Conservation (phyloP, 2,113 vertebrate species). For the Malaclemys terrapin region DNA sequence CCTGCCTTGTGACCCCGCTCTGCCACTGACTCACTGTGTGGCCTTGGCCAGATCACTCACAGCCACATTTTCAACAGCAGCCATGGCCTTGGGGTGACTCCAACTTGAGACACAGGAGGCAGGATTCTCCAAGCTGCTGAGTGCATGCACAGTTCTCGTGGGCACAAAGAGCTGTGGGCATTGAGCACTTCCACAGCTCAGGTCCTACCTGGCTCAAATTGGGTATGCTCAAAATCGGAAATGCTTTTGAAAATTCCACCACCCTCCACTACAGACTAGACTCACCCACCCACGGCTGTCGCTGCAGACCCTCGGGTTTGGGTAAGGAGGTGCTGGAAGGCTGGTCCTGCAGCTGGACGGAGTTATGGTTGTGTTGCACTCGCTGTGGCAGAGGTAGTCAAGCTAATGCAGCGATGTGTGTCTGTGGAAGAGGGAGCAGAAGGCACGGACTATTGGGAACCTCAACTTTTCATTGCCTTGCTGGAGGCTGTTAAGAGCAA, state of each 20-base stretch:
- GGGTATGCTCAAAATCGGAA: background rate
- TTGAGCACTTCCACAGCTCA: background rate
- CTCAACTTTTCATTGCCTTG: fast-evolving
- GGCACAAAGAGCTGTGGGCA: background rate
- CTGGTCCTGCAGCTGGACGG: fast-evolving
- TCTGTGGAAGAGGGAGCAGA: background rate
- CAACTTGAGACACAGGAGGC: background rate
- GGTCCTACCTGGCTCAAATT: background rate
- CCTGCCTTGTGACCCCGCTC: background rate
- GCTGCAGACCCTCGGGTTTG: fast-evolving
- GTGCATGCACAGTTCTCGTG: background rate
- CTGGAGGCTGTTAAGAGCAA: slow-evolving; percentile 25
- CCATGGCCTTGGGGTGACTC: background rate
- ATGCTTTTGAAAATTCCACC: background rate
- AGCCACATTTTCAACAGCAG: background rate
- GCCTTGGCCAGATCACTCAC: background rate
- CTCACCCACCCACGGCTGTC: fast-evolving
- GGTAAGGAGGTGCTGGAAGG: too few relatives aligned
- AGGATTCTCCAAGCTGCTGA: background rate
- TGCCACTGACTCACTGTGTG: background rate
- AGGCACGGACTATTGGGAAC: background rate
- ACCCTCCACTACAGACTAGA: fast-evolving
- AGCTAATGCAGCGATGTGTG: background rate
- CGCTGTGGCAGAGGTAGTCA: fast-evolving
- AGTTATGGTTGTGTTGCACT: background rate